A percentile compares a stretch with the other conserved stretches of the same genome.
These are phyloP conservation scores for Stenoptilia bipunctidactyla DNA, from an alignment of 2,888 invertebrate genomes.

Conservation along the genomic window DNA sequence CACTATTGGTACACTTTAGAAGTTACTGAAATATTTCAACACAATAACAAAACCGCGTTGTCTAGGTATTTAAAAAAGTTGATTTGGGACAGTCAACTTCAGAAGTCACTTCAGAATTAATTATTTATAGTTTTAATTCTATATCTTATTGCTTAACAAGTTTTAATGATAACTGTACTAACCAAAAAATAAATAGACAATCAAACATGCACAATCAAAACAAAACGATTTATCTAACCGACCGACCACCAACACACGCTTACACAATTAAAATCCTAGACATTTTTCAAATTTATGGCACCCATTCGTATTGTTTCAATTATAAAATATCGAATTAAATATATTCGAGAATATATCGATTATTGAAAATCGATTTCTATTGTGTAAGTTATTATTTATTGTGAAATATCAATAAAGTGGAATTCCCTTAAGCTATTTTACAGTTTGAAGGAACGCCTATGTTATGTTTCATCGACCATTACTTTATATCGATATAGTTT, in stretches of 20 bases:
- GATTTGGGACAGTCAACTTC: no score
- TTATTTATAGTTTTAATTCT: no score
- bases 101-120: no score
- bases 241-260: conserved; percentile 45
- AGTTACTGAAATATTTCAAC: no score
- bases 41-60: no score
- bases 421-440: conserved; percentile 37
- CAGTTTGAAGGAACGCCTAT: conserved; percentile 40
- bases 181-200: conserved; percentile 9
- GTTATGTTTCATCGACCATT: conserved; percentile 40
- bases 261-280: conserved; percentile 41
- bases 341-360: conserved; percentile 45
- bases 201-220: conserved; percentile 8
- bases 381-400: conserved; percentile 45
- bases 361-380: conserved; percentile 44
- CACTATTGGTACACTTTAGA: no score
- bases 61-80: no score
- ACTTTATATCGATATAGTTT: conserved; percentile 39
- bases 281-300: conserved; percentile 45
- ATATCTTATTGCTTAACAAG: no score
- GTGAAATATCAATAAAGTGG: conserved; percentile 48
- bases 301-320: conserved; percentile 60
- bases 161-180: no score
- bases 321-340: conserved; percentile 57
- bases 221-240: conserved; percentile 36